Evolutionary conservation across 1,140 invertebrate species (phyloP).

Genomic region (Aricia agestis): DNA sequence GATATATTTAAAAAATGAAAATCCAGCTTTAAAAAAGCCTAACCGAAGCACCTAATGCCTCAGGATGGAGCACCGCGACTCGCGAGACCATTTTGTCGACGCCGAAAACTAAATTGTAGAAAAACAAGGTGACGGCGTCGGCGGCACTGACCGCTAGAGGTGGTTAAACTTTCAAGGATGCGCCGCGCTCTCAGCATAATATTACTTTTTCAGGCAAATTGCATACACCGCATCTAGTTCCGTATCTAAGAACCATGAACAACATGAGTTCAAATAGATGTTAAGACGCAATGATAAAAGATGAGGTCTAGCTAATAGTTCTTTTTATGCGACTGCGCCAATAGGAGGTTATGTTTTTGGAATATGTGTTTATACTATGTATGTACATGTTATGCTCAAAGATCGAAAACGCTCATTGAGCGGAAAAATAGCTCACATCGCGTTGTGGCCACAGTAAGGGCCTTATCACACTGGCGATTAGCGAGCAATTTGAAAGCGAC

Average conservation of each 20-base stretch:
- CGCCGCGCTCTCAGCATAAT: conserved; percentile 33
- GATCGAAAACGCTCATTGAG: no score
- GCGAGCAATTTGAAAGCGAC: no score
- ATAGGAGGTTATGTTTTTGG: no score
- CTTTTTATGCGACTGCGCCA: no score
- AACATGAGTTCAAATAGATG: not conserved
- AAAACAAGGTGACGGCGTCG: conserved; percentile 40
- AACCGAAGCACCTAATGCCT: not conserved
- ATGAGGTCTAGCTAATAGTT: no score
- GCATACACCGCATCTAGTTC: conserved; percentile 26
- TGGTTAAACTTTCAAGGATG: conserved; percentile 67
- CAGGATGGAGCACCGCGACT: not conserved
- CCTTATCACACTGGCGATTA: no score
- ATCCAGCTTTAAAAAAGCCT: not conserved
- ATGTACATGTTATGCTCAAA: no score
- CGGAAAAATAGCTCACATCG: no score
- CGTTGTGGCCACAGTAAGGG: no score
- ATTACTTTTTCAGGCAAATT: conserved; percentile 27
- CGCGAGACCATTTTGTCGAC: conserved; percentile 9
- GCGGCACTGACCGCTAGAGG: conserved; percentile 57
- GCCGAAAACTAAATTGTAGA: conserved; percentile 44
- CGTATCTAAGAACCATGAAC: not conserved
- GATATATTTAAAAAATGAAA: not conserved
- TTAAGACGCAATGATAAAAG: no score
- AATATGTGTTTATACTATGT: no score